Percentiles rank a stretch among this genome's conserved stretches.
phyloP scores from a whole-genome alignment of 2,113 vertebrate genomes.

The Acanthisitta chloris region DNA sequence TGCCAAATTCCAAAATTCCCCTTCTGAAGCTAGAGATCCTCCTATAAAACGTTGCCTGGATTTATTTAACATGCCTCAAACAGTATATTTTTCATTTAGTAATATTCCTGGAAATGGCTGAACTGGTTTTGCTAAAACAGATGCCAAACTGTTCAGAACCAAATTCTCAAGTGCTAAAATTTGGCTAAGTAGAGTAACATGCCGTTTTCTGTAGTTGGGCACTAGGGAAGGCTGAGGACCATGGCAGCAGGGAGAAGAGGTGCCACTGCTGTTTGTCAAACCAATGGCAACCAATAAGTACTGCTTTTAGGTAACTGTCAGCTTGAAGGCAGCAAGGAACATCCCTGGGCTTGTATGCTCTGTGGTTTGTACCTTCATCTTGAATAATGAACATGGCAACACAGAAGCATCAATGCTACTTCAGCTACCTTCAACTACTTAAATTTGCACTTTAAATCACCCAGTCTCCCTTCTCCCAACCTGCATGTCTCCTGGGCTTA shows the following conservation, averaged over 20 bases:
- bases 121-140: not conserved
- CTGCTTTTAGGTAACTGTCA: not conserved
- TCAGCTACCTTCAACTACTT: not conserved
- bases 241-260: not conserved
- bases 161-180: not conserved
- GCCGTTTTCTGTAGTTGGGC: not conserved
- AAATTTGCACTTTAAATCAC: not conserved
- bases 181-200: not conserved
- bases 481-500: not conserved
- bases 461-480: not conserved
- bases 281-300: not conserved
- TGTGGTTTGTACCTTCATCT: not conserved
- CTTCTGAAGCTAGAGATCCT: not conserved
- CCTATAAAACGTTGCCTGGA: not conserved
- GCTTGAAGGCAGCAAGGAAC: not conserved
- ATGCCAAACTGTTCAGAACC: not conserved
- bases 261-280: not conserved
- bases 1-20: not conserved
- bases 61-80: not conserved
- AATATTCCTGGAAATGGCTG: slow-evolving; percentile 23
- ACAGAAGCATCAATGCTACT: not conserved
- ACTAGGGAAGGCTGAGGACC: not conserved
- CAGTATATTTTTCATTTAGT: not conserved
- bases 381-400: not conserved
- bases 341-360: fast-evolving